Base-by-base conservation (phyloP, 1,140 invertebrate species). In the Drosophila busckii region DNA sequence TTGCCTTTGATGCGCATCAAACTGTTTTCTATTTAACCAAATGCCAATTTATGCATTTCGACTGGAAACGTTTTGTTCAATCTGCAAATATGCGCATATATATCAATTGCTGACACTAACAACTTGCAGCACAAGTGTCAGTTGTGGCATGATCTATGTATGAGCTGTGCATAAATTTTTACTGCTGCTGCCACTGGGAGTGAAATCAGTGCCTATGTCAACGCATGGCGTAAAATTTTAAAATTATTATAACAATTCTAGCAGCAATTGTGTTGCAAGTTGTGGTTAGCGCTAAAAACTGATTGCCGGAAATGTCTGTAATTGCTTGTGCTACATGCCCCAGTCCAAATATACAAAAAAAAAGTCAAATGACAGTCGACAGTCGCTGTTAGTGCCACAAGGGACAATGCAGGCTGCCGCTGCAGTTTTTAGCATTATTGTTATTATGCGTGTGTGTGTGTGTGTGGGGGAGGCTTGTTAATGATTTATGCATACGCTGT, bases 381-480 rank as follows among this genome's bases (percentile, higher is more conserved):
- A n/a, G n/a, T n/a, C n/a, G n/a, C n/a, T n/a, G n/a, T n/a, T n/a
- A n/a, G n/a, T 40, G 66, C 48, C 67, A 45, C 68, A 63, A 67
- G 73, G 73, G 73, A n/a, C 48, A 71, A 71, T 76, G 71, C 75
- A n/a, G 73, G 75, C 69, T 53, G 35, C 46, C 52, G 73, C 63
- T 67, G 48, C 71, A 71, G 68, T 78, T 80, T 76, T 82, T 75
- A 69, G 70, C 70, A 80, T 82, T 80, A 80, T 80, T 80, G 76
- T 80, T 80, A 75, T 80, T 80, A 80, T 82, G 75, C 67, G 60
- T 82, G 70, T 44, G 46, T n/a, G n/a, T n/a, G n/a, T n/a, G n/a
- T n/a, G 76, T 34, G 29, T 32, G 62, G 20, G 44, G 34, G 54
- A 42, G 31, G 75, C 60, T 68, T 68, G 60, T 75, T 80, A 83